Evolutionary conservation across 2,797 vertebrate genomes (phyloP), one percentile per base, ranked within the genome.

Genomic region (Strix occidentalis): DNA sequence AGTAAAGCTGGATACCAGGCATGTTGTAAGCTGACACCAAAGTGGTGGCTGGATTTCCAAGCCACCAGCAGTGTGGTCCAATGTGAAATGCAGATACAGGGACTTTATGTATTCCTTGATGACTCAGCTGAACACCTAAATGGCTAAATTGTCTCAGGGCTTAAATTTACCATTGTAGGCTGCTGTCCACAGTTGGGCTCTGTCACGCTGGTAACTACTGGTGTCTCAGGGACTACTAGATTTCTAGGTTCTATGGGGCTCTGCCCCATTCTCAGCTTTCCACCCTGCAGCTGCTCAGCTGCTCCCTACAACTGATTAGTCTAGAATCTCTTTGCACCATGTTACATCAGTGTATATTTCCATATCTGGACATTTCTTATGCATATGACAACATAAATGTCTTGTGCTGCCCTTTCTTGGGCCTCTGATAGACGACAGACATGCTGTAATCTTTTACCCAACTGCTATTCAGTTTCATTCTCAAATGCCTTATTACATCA

Each of bases 401-500:
- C 53, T 60, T 28, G 8, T 84, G 39, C 16, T 72, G 31, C 17
- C 13, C 16, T 85, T 70, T 82, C 37, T 72, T 39, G 63, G n/a
- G 63, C 37, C n/a, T 78, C 48, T 93, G 72, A 43, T 29, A 57
- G 88, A 76, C 46, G 63, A 45, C 50, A 87, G 84, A 54, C 16
- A 16, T 43, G 9, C 18, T 79, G 70, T 72, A 57, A 69, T 78
- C 28, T 79, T 71, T 86, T 78, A 81, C 65, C 65, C 46, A 87
- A 28, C 24, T 79, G 39, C 63, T 84, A 25, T 68, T 89, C 51
- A 63, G 35, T 69, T 92, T 84, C 26, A 46, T 92, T 93, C 58
- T 79, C 78, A 87, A 84, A 89, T 65, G 69, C 37, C 80, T 86
- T 74, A 58, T 92, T 86, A 37, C 43, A 50, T 68, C 70, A 33